A percentile compares a stretch with the other conserved stretches of the same genome.
phyloP scores from a whole-genome alignment of 2,797 vertebrate species.

The Siniperca obscura region DNA sequence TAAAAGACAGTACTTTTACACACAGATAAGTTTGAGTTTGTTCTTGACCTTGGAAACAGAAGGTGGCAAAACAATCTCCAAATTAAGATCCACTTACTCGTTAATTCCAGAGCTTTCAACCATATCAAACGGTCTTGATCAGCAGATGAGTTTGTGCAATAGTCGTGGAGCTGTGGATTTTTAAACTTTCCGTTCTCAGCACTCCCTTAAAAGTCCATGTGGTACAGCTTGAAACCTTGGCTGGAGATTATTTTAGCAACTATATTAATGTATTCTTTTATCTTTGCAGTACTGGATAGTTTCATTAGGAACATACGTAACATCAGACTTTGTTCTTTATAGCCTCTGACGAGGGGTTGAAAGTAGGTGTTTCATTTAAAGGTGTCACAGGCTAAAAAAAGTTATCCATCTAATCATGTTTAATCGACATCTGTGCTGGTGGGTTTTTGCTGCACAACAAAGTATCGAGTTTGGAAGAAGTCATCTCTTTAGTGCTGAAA shows the following conservation, averaged over 20 bases:
- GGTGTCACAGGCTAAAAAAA: background rate
- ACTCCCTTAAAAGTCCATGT: background rate
- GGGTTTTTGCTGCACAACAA: background rate
- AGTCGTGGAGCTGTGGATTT: background rate
- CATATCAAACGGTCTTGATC: too few relatives aligned
- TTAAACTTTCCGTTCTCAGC: background rate
- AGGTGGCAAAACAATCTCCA: background rate
- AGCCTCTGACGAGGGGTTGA: background rate
- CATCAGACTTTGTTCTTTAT: background rate
- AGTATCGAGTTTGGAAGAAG: background rate
- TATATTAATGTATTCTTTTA: background rate
- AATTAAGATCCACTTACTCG: background rate
- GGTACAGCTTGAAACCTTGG: background rate
- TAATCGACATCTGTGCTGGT: background rate
- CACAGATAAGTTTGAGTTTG: background rate
- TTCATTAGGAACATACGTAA: background rate
- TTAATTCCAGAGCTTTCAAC: background rate
- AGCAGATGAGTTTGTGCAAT: background rate
- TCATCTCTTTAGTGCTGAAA: background rate
- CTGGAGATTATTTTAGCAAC: background rate
- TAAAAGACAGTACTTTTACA: background rate
- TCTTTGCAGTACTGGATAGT: too few relatives aligned
- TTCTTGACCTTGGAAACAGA: background rate
- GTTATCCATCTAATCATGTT: background rate
- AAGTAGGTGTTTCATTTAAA: background rate